These are phyloP conservation scores for Caloenas nicobarica DNA, from an alignment of 2,113 vertebrate genomes.

Conservation along the genomic window DNA sequence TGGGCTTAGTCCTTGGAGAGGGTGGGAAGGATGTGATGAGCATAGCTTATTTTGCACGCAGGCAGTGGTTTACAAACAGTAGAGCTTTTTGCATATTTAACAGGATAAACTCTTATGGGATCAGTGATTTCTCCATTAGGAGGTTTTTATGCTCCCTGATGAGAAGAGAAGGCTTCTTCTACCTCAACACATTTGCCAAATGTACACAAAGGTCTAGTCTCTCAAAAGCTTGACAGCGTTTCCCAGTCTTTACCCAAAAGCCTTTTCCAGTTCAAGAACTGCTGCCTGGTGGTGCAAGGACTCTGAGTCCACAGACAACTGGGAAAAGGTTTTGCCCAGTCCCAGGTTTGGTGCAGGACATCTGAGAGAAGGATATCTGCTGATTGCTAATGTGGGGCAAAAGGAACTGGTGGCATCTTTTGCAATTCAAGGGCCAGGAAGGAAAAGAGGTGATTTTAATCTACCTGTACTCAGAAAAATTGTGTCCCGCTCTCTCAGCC, in stretches of 20 bases:
- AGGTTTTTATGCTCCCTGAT: neutral
- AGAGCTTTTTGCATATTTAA: neutral
- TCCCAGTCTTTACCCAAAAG: neutral
- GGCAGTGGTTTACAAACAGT: neutral
- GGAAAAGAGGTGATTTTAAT: neutral
- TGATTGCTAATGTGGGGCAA: neutral
- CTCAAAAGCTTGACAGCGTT: neutral
- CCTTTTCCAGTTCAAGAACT: neutral
- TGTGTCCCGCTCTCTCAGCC: neutral
- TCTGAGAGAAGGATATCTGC: neutral
- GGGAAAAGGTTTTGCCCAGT: neutral
- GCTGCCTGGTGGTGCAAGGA: neutral
- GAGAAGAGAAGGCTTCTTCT: neutral
- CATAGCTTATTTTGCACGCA: neutral
- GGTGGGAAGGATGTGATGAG: neutral
- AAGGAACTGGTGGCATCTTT: neutral
- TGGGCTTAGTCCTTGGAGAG: neutral
- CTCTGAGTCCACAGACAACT: neutral
- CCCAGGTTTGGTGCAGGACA: neutral
- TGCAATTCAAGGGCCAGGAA: neutral
- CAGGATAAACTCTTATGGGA: neutral
- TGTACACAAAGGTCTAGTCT: neutral
- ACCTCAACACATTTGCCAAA: neutral
- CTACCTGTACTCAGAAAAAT: neutral
- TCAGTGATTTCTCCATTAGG: neutral